Evolutionary conservation across 2,797 vertebrate genomes (phyloP), one percentile per base, ranked within the genome.

Genomic region (Acanthurus lineatus): DNA sequence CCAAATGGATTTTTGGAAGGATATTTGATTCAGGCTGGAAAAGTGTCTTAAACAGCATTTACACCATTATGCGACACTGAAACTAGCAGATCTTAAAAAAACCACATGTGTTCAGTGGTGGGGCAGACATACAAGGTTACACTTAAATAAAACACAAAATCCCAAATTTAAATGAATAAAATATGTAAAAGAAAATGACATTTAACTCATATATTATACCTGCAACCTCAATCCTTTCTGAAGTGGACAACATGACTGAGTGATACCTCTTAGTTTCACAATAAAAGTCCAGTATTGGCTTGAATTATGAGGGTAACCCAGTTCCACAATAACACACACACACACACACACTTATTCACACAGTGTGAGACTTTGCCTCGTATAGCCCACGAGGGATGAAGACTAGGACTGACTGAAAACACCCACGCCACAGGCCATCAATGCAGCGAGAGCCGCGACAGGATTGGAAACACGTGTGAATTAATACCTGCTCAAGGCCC

Each of bases 401-500:
- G 81, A 51, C 69, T 16, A 49, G 60, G 71, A 78, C 48, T 73
- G 76, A 84, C 49, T 70, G 73, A 85, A 90, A 83, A 86, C 82
- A 63, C 78, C 59, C 79, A 28, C 20, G 44, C 77, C 83, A 64
- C 71, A 71, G 87, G 88, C 88, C 86, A 42, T 83, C 73, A 25
- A 54, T 14, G 83, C 79, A 14, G 62, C 45, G 16, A 76, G 86
- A 78, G 69, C 75, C 40, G 86, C 69, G n/a, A 28, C 75, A 76
- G 84, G 89, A 93, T 86, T 87, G 89, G 81, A 93, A 91, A 88
- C 92, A 92, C 47, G 83, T 93, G 94, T 92, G 85, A 63, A 69
- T 72, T 91, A 91, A 88, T 91, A 91, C 83, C 82, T 91, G 88
- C 81, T 81, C 77, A 59, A 58, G 75, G 69, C 71, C 74, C 83